Percentiles rank a stretch among this genome's conserved stretches.
phyloP scores from a whole-genome alignment of 1,140 invertebrate species.

The Euwallacea similis region DNA sequence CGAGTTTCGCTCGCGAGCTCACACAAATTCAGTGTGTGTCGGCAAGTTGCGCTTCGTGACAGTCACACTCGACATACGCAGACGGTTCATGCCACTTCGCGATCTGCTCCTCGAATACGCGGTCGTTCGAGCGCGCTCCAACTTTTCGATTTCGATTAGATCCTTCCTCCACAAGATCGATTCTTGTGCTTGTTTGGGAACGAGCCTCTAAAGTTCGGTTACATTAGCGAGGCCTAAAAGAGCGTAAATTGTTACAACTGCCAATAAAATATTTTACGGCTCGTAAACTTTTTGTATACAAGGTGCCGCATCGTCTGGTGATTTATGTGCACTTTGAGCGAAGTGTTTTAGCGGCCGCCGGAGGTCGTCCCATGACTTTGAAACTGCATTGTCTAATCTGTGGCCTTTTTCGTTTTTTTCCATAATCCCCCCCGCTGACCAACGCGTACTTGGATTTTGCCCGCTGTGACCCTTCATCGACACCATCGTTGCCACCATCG shows the following conservation, averaged over 20 bases:
- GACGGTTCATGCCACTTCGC: slow-evolving; percentile 46
- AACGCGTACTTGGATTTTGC: slow-evolving; percentile 21
- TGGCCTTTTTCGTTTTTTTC: slow-evolving; percentile 43
- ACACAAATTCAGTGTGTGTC: slow-evolving; percentile 51
- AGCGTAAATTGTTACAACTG: slow-evolving; percentile 44
- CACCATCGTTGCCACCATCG: slow-evolving; percentile 69
- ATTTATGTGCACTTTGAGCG: slow-evolving; percentile 45
- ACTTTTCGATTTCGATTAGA: slow-evolving; percentile 10
- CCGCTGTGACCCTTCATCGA: slow-evolving; percentile 49
- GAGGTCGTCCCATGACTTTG: slow-evolving; percentile 14
- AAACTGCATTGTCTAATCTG: slow-evolving; percentile 38
- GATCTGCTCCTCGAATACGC: slow-evolving; percentile 38
- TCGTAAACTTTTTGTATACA: slow-evolving; percentile 47
- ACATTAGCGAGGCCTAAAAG: slow-evolving; percentile 11
- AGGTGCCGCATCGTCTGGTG: slow-evolving; percentile 41
- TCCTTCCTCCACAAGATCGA: neutral
- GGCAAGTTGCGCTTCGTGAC: slow-evolving; percentile 46
- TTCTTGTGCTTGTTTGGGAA: slow-evolving; percentile 18
- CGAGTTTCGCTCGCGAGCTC: slow-evolving; percentile 44
- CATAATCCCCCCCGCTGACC: slow-evolving; percentile 37
- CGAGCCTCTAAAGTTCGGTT: slow-evolving; percentile 12
- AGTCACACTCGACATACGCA: slow-evolving; percentile 46
- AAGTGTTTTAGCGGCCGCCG: slow-evolving; percentile 25
- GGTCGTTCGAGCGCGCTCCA: slow-evolving; percentile 28
- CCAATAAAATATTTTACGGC: slow-evolving; percentile 51